Evolutionary conservation across 1,140 invertebrate species (phyloP), one percentile per base, ranked within the genome.

Genomic region (Papilio glaucus): DNA sequence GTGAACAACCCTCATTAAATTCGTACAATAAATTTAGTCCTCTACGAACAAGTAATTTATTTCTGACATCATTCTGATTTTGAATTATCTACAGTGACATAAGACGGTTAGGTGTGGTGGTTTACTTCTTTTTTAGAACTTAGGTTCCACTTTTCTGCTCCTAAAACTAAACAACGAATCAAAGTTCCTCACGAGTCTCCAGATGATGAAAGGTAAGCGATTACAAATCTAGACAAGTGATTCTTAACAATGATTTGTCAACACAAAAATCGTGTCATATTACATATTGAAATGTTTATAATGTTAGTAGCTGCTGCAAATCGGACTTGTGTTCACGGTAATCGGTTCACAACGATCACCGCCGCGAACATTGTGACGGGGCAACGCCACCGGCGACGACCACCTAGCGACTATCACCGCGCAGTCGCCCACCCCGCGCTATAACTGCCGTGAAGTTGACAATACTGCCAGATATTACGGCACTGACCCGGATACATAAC

Each of bases 401-500:
- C 29, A 33, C 29, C 29, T 2, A 33, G 2, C 29, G 29, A 33
- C 29, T 6, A 33, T 33, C 29, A 33, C 29, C 6, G 29, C 29
- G 29, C 1, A 9, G 10, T 18, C 21, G 49, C 10, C 10, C 49
- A 65, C 62, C 33, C 37, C 15, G 37, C 15, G 33, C 18, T 15
- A 1, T 38, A 18, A 65, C 3, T 13, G 62, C 15, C 62, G 37
- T 41, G 62, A 65, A 65, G 62, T 41, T 65, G 18, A 21, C 37
- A 33, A 39, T 38, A n/a, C n/a, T 15, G 12, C 12, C 9, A 38
- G 29, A 49, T 15, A 6, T 37, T 15, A 18, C 33, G 62, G 13
- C 37, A 21, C 49, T 39, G 62, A 65, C 62, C 62, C 62, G 62
- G 62, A 65, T 41, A 41, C 18, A n/a, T 41, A 65, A 8, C 62